Evolutionary conservation across 2,888 invertebrate genomes (phyloP).

Genomic region (Sesamia inferens): DNA sequence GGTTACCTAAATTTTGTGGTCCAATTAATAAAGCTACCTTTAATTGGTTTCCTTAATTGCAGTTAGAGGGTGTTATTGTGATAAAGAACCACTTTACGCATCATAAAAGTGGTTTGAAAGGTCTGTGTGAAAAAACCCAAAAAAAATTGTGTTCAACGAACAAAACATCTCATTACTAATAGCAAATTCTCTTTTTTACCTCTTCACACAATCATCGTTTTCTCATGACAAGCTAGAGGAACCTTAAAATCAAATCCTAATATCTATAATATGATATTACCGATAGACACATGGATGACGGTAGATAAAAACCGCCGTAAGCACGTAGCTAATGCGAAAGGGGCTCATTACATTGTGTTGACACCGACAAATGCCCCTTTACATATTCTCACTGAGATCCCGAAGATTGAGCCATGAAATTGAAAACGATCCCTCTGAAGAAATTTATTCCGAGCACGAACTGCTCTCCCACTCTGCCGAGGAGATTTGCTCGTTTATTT

Average conservation of each 20-base stretch:
- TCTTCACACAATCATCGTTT: conserved; percentile 22
- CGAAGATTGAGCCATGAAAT: conserved; percentile 90
- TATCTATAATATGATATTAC: conserved; percentile 63
- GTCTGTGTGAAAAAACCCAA: neutral
- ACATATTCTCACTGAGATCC: conserved; percentile 89
- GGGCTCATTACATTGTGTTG: conserved; percentile 89
- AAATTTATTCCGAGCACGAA: conserved; percentile 90
- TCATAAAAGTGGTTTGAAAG: conserved; percentile 4
- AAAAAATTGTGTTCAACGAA: neutral
- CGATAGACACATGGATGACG: conserved; percentile 64
- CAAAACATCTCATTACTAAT: neutral
- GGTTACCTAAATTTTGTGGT: conserved; percentile 33
- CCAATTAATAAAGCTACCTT: conserved; percentile 43
- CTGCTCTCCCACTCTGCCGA: conserved; percentile 86
- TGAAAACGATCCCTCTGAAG: conserved; percentile 90
- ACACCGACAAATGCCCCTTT: conserved; percentile 89
- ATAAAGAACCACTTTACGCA: neutral
- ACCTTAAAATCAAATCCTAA: conserved; percentile 56
- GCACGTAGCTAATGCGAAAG: conserved; percentile 84
- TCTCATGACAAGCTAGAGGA: conserved; percentile 1
- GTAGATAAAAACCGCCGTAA: conserved; percentile 75
- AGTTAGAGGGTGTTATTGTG: neutral
- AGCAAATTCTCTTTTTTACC: neutral
- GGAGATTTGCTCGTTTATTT: conserved; percentile 89
- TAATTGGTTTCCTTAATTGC: conserved; percentile 30